These are phyloP conservation scores for Fukomys damarensis DNA, from an alignment of 2,113 vertebrate genomes.

Conservation along the genomic window DNA sequence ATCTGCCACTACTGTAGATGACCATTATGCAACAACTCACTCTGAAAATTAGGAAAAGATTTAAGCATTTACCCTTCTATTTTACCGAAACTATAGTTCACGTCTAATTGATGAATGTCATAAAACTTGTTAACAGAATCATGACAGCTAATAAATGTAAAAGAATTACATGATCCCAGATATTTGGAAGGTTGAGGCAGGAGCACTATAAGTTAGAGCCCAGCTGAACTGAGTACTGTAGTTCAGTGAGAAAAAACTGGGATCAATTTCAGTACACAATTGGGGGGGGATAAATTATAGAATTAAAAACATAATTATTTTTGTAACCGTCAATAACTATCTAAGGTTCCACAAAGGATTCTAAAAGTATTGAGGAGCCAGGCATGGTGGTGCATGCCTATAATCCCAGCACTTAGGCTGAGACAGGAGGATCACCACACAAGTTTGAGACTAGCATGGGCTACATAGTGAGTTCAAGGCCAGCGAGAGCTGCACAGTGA, in stretches of 20 bases:
- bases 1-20: not conserved
- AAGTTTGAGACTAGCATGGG: too few relatives aligned
- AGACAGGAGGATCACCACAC: too few relatives aligned
- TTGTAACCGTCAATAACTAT: constrained; percentile 17
- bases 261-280: not conserved
- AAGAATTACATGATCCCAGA: not conserved
- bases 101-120: not conserved
- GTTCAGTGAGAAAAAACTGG: not conserved
- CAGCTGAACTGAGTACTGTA: not conserved
- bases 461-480: too few relatives aligned
- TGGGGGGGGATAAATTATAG: not conserved
- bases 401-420: too few relatives aligned
- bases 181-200: not conserved
- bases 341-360: constrained; percentile 5
- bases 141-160: constrained; percentile 18
- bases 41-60: constrained; percentile 31
- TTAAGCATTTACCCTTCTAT: constrained; percentile 23
- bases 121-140: constrained; percentile 28
- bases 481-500: not conserved
- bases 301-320: not conserved
- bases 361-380: not conserved
- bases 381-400: too few relatives aligned
- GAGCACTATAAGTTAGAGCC: not conserved
- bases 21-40: not conserved
- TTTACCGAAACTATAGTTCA: not conserved